A percentile compares a stretch with the other conserved stretches of the same genome.
These are phyloP conservation scores for Cynaeus angustus DNA, from an alignment of 2,888 invertebrate genomes.

Conservation along the genomic window DNA sequence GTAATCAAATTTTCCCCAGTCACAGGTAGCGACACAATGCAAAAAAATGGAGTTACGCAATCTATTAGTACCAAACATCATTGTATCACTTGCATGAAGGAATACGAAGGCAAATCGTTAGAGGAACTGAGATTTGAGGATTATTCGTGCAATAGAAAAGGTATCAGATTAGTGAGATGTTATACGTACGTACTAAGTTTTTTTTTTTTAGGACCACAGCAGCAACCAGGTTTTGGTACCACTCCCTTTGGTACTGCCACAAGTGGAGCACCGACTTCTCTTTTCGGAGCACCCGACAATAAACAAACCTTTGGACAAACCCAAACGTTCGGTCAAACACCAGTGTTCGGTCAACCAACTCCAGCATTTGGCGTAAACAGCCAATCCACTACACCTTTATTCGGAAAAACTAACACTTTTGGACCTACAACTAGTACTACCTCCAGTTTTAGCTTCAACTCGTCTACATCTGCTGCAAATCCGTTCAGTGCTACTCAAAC, in stretches of 20 bases:
- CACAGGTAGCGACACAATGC: conserved; percentile 91
- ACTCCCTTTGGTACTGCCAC: conserved; percentile 72
- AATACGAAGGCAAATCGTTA: conserved; percentile 94
- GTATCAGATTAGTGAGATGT: conserved; percentile 70
- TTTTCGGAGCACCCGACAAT: conserved; percentile 57
- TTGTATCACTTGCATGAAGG: conserved; percentile 99
- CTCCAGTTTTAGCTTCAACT: conserved; percentile 72
- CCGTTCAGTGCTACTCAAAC: conserved; percentile 69
- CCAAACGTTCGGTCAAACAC: conserved; percentile 74
- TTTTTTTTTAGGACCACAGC: conserved; percentile 65
- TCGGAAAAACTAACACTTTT: conserved; percentile 63
- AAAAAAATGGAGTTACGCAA: conserved; percentile 89
- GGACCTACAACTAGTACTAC: conserved; percentile 62
- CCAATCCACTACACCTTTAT: conserved; percentile 66
- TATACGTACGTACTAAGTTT: conserved; percentile 48
- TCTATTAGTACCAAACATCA: conserved; percentile 95
- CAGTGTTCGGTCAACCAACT: conserved; percentile 79
- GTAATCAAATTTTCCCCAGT: conserved; percentile 90
- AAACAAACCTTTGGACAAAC: conserved; percentile 59
- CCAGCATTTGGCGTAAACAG: conserved; percentile 71
- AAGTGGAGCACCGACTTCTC: conserved; percentile 69
- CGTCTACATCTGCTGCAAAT: conserved; percentile 66
- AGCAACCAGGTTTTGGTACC: conserved; percentile 64
- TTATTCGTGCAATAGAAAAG: conserved; percentile 92
- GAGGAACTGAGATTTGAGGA: conserved; percentile 97